These are phyloP conservation scores for Pemphigus obesinymphae DNA, from an alignment of 1,140 invertebrate species.

Conservation along the genomic window DNA sequence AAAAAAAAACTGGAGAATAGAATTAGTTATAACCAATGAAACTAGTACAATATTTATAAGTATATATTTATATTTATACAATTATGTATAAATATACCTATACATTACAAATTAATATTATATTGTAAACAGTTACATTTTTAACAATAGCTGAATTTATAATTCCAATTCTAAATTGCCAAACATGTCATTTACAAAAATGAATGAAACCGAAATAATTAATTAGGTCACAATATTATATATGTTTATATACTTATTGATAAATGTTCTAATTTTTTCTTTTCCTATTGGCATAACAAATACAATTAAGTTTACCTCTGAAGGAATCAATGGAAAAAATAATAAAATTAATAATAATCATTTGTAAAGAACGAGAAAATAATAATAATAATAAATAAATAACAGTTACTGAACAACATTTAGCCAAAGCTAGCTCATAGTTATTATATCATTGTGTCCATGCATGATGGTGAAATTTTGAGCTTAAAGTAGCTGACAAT, in stretches of 20 bases:
- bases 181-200: background rate
- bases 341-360: constrained; percentile 30
- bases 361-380: constrained; percentile 20
- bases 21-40: constrained; percentile 12
- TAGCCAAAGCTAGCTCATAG: constrained; percentile 23
- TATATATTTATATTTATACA: background rate
- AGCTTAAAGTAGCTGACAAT: constrained; percentile 25
- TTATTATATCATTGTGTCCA: constrained; percentile 12
- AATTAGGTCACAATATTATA: constrained; percentile 23
- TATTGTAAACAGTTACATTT: background rate
- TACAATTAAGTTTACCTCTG: background rate
- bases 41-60: background rate
- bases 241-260: constrained; percentile 24
- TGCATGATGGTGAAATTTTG: constrained; percentile 13
- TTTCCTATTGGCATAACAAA: constrained; percentile 28
- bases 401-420: constrained; percentile 38
- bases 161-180: background rate
- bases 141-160: background rate
- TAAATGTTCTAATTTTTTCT: constrained; percentile 3
- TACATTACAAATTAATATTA: background rate
- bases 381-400: constrained; percentile 42
- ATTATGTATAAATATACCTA: background rate
- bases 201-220: constrained; percentile 1
- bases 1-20: background rate
- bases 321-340: constrained; percentile 37